Percentiles rank a stretch among this genome's conserved stretches.
Evolutionary conservation across 2,888 invertebrate species (phyloP).

Genomic region (Hylaea fasciaria): DNA sequence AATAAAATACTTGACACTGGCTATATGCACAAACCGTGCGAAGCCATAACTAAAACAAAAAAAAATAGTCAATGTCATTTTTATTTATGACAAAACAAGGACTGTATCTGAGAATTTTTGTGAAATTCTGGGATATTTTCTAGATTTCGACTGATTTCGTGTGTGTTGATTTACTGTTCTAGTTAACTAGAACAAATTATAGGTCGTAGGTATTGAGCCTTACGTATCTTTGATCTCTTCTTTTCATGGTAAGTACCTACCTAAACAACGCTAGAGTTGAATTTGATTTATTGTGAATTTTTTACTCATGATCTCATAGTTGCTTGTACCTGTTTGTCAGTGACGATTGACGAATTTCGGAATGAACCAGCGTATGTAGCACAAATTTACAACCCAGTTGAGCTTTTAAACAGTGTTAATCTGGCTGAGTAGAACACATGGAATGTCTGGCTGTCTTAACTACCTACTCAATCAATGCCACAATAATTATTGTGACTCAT

Average conservation of each 20-base stretch:
- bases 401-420: too few species aligned
- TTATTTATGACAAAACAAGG: not conserved
- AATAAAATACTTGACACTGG: too few species aligned
- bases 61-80: constrained; percentile 1
- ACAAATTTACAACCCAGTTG: too few species aligned
- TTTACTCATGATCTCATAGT: constrained; percentile 40
- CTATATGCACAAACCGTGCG: too few species aligned
- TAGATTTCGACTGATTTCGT: constrained; percentile 6
- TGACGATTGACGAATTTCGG: constrained; percentile 22
- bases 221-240: not conserved
- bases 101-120: not conserved
- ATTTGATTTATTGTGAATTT: constrained; percentile 9
- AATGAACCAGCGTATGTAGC: constrained; percentile 12
- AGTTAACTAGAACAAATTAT: too few species aligned
- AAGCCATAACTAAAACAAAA: too few species aligned
- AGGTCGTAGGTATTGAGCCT: too few species aligned
- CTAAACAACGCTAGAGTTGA: not conserved
- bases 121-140: constrained; percentile 5
- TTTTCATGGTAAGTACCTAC: constrained; percentile 18
- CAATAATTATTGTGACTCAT: constrained; percentile 29
- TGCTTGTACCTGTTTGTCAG: constrained; percentile 26
- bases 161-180: constrained; percentile 10
- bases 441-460: not conserved
- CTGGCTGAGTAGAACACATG: too few species aligned
- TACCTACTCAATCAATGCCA: constrained; percentile 1